Evolutionary conservation across 1,140 invertebrate genomes (phyloP).

Genomic region (Listronotus bonariensis): DNA sequence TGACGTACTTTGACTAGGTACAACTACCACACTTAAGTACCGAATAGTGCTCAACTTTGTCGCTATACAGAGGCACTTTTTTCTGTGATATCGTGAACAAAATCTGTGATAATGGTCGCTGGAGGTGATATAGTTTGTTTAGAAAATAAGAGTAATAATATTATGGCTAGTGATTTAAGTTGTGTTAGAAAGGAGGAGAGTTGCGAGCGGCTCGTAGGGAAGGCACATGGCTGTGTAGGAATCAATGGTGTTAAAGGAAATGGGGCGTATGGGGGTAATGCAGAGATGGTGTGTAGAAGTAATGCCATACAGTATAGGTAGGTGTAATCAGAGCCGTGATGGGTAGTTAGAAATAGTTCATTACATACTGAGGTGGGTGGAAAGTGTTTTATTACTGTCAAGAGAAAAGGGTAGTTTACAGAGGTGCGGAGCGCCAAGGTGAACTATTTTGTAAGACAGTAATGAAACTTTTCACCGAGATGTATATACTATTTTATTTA

Average conservation of each 20-base stretch:
- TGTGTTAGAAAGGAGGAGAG: not conserved
- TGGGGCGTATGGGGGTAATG: slow-evolving; percentile 7
- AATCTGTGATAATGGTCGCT: slow-evolving; percentile 34
- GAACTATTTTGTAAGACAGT: too few species aligned
- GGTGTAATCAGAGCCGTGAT: not conserved
- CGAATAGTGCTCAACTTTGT: too few species aligned
- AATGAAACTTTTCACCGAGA: too few species aligned
- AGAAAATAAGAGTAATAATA: slow-evolving; percentile 12
- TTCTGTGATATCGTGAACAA: slow-evolving; percentile 14
- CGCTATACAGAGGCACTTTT: not conserved
- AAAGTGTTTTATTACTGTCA: too few species aligned
- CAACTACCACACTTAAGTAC: too few species aligned
- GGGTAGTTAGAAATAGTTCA: too few species aligned
- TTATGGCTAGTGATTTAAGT: not conserved
- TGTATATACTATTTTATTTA: too few species aligned
- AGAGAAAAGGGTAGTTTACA: too few species aligned
- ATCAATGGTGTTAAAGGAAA: slow-evolving; percentile 2
- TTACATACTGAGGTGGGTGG: too few species aligned
- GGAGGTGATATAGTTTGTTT: slow-evolving; percentile 32
- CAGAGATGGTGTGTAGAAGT: slow-evolving; percentile 1
- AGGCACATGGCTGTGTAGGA: not conserved
- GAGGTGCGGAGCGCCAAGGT: too few species aligned
- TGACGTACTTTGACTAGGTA: too few species aligned
- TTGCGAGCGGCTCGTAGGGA: slow-evolving; percentile 20
- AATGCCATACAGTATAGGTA: slow-evolving; percentile 23